Base-by-base conservation (phyloP, 1,140 invertebrate genomes). In the Eupristina koningsbergeri region DNA sequence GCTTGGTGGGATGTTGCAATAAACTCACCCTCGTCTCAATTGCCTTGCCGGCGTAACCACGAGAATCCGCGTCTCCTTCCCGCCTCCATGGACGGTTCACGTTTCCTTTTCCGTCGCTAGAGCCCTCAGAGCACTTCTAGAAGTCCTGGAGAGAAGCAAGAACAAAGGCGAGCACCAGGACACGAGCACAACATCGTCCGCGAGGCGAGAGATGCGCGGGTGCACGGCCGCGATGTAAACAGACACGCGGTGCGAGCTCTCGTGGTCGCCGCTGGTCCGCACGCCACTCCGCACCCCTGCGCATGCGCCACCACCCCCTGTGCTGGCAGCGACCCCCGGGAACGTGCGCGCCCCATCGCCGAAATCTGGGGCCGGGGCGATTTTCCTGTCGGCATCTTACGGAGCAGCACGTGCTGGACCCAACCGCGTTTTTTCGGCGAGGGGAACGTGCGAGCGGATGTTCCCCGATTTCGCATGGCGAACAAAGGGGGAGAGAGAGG, bases 1-100 rank as follows among this genome's bases (percentile, higher is more conserved):
- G n/a, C n/a, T n/a, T n/a, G n/a, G n/a, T 19, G 17, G 13, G 39
- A 41, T 36, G 0, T 17, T 1, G 9, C 26, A 45, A 47, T 3
- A 34, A 82, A 78, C 81, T 76, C 74, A 83, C 74, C 73, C 39
- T 64, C 29, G 7, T 34, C 58, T 39, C 50, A 50, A 41, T 50
- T n/a, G 13, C 6, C 58, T 17, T 67, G 58, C 63, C 81, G 81
- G 74, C 74, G 17, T 7, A 78, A 61, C 79, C 80, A 47, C 45
- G 76, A 78, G 76, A 64, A 50, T 81, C 81, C 73, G 67, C 63
- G 80, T 78, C 73, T 85, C 69, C 80, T 64, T 74, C 84, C 81
- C 80, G 77, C 85, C 64, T 71, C 78, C 69, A 75, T 81, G 74
- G 82, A 83, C 67, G 82, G 9, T 75, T 26, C 69, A 36, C 15